Conservation (phyloP, 2,113 vertebrate genomes). For the Campylorhamphus procurvoides region DNA sequence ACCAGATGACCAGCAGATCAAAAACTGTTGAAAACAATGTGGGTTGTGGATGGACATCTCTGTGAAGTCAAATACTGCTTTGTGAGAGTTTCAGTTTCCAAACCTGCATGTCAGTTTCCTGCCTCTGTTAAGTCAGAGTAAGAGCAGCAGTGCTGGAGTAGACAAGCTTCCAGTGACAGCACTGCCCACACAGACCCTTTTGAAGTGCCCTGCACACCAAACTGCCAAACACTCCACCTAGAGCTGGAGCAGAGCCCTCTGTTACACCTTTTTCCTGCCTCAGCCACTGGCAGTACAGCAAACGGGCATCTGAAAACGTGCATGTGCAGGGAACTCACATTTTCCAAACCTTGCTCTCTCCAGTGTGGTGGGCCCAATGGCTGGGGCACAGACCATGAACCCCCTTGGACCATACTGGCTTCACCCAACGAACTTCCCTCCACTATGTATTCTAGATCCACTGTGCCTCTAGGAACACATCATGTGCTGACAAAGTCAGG, state of each 20-base stretch:
- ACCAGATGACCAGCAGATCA: neutral
- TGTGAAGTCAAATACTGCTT: neutral
- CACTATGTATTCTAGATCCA: neutral
- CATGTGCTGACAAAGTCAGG: neutral
- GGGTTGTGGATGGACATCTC: neutral
- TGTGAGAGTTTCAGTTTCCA: neutral
- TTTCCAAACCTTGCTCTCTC: neutral
- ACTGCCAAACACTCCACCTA: neutral
- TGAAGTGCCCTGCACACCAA: neutral
- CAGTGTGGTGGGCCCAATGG: too few species aligned
- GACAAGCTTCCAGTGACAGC: neutral
- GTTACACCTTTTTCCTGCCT: neutral
- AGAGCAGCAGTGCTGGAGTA: neutral
- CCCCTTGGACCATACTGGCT: neutral
- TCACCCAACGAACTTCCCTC: neutral
- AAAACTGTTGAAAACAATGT: neutral
- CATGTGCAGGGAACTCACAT: accelerated
- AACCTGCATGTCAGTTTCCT: neutral
- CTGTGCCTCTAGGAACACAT: neutral
- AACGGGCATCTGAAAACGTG: neutral
- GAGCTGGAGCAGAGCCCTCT: neutral
- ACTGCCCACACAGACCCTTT: neutral
- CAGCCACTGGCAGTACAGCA: neutral
- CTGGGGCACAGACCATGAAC: neutral
- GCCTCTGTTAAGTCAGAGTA: neutral